Conservation (phyloP, 2,888 invertebrate genomes). For the Xestobium rufovillosum region DNA sequence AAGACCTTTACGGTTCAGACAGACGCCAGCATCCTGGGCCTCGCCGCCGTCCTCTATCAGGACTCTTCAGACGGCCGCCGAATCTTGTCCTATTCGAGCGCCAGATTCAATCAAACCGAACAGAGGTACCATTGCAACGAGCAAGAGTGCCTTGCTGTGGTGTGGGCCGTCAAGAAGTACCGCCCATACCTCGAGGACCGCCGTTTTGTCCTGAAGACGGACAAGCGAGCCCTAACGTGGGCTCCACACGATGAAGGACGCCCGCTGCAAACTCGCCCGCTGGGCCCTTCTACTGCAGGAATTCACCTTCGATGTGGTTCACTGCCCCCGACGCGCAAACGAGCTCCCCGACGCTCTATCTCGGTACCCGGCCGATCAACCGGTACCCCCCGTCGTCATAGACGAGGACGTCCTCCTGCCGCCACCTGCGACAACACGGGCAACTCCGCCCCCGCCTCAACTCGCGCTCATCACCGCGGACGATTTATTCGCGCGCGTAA, state of each 20-base stretch:
- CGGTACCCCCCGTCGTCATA: no score
- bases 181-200: conserved; percentile 22
- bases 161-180: conserved; percentile 24
- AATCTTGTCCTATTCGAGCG: conserved; percentile 21
- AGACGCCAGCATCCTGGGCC: conserved; percentile 19
- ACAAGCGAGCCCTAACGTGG: conserved; percentile 20
- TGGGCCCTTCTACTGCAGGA: conserved; percentile 22
- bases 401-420: no score
- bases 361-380: no score
- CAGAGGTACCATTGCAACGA: conserved; percentile 21
- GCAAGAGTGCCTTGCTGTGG: conserved; percentile 22
- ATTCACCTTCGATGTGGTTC: conserved; percentile 24
- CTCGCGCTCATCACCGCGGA: no score
- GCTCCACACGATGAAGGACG: conserved; percentile 15
- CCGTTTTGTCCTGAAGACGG: conserved; percentile 20
- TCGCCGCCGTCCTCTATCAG: conserved; percentile 24
- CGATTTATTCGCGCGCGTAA: no score
- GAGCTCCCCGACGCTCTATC: conserved; percentile 22
- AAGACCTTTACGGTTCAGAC: conserved; percentile 21
- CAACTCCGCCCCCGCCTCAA: no score
- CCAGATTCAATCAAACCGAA: conserved; percentile 11
- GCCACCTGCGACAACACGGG: no score
- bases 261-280: conserved; percentile 15
- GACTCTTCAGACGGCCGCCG: conserved; percentile 4
- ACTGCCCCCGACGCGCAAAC: conserved; percentile 21